Conservation (phyloP, 1,140 invertebrate species). For the Acromyrmex charruanus region DNA sequence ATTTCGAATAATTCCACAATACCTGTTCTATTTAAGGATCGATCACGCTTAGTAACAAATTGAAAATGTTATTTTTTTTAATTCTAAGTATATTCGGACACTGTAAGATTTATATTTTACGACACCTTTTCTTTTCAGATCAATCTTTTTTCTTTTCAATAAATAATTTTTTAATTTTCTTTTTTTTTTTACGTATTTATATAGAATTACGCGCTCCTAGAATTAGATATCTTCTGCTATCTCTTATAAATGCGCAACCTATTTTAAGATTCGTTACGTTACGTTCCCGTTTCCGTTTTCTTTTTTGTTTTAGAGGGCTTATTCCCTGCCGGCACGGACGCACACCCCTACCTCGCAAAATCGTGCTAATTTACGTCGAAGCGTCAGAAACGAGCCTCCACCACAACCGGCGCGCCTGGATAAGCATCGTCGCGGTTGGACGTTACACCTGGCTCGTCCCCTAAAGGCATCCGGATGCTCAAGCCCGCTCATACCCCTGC, state of each 20-base stretch:
- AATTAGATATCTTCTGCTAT: neutral
- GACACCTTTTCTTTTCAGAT: neutral
- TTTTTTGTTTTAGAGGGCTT: constrained; percentile 81
- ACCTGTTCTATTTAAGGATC: neutral
- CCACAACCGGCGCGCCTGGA: constrained; percentile 83
- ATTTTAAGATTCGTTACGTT: neutral
- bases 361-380: constrained; percentile 83
- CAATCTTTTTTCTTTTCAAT: neutral
- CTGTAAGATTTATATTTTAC: neutral
- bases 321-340: constrained; percentile 82
- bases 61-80: neutral
- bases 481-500: constrained; percentile 79
- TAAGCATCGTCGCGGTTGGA: constrained; percentile 84
- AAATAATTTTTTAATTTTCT: neutral
- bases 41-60: neutral
- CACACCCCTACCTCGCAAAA: constrained; percentile 84
- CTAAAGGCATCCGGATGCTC: constrained; percentile 79
- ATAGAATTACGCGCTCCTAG: neutral
- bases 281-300: constrained; percentile 48
- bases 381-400: constrained; percentile 83
- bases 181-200: neutral
- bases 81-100: neutral
- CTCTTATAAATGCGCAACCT: neutral
- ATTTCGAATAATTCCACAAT: too few relatives aligned
- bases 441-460: constrained; percentile 82